Evolutionary conservation across 2,888 invertebrate species (phyloP).

Genomic region (Callosobruchus maculatus): DNA sequence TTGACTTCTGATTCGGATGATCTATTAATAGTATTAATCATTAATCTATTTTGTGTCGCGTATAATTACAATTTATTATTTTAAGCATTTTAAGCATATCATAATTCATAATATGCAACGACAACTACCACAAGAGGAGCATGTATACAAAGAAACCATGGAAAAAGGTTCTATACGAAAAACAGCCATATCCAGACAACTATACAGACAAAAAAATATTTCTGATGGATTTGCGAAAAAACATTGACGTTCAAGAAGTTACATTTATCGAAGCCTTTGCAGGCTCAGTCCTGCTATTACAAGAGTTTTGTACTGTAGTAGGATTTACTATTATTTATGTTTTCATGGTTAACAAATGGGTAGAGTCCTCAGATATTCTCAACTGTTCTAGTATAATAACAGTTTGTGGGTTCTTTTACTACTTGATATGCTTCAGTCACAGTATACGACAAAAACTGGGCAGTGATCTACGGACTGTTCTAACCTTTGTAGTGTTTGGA

Average conservation of each 20-base stretch:
- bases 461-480: constrained; percentile 71
- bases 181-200: constrained; percentile 85
- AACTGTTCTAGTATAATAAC: constrained; percentile 56
- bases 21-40: too few species aligned
- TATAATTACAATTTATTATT: too few species aligned
- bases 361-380: constrained; percentile 63
- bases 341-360: constrained; percentile 66
- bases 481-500: constrained; percentile 81
- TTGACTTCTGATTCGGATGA: too few species aligned
- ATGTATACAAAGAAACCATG: constrained; percentile 56
- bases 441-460: constrained; percentile 36
- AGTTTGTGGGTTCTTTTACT: constrained; percentile 61
- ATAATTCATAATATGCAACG: too few species aligned
- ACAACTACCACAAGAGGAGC: neutral
- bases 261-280: constrained; percentile 65
- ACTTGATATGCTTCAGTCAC: constrained; percentile 41
- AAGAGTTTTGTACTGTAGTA: constrained; percentile 75
- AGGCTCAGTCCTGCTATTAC: constrained; percentile 75
- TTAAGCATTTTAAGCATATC: too few species aligned
- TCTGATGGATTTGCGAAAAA: constrained; percentile 78
- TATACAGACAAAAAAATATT: constrained; percentile 84
- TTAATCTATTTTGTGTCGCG: too few species aligned
- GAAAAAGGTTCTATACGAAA: constrained; percentile 88
- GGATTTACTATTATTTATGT: constrained; percentile 71
- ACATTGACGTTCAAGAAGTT: constrained; percentile 74